Percentiles rank a stretch among this genome's conserved stretches.
Conservation (phyloP, 2,113 vertebrate species). For the Phalacrocorax aristotelis region DNA sequence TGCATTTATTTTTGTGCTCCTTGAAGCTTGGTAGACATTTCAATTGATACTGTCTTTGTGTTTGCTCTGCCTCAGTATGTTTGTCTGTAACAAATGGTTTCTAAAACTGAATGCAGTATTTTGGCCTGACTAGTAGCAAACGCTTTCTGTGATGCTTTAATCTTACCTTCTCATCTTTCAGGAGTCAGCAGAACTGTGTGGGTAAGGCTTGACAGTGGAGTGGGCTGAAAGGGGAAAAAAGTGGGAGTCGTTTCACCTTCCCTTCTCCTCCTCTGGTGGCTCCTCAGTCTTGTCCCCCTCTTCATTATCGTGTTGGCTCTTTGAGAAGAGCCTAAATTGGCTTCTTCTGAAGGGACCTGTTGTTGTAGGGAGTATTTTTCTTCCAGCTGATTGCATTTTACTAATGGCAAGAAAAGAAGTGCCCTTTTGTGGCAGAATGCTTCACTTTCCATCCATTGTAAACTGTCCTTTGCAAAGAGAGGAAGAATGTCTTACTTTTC, state of each 20-base stretch:
- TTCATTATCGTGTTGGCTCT: not conserved
- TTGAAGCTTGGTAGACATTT: not conserved
- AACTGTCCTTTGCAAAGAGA: not conserved
- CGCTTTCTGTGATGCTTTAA: not conserved
- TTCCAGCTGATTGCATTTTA: not conserved
- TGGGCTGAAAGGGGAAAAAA: not conserved
- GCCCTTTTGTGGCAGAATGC: not conserved
- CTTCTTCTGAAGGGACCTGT: not conserved
- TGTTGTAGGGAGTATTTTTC: not conserved
- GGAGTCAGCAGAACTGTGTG: not conserved
- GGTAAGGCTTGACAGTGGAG: not conserved
- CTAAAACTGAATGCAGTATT: not conserved
- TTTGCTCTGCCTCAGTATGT: not conserved
- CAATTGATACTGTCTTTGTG: not conserved
- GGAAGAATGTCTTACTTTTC: not conserved
- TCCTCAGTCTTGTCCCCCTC: not conserved
- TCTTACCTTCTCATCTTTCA: not conserved
- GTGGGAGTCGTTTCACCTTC: not conserved
- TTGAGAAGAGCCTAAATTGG: not conserved
- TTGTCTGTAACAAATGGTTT: not conserved
- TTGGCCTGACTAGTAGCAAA: not conserved
- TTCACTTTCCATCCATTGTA: not conserved
- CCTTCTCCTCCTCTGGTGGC: not conserved
- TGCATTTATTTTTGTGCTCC: not conserved
- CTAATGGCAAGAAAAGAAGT: not conserved